These are phyloP conservation scores for Zaprionus camerounensis DNA, from an alignment of 1,140 invertebrate species.

Conservation along the genomic window DNA sequence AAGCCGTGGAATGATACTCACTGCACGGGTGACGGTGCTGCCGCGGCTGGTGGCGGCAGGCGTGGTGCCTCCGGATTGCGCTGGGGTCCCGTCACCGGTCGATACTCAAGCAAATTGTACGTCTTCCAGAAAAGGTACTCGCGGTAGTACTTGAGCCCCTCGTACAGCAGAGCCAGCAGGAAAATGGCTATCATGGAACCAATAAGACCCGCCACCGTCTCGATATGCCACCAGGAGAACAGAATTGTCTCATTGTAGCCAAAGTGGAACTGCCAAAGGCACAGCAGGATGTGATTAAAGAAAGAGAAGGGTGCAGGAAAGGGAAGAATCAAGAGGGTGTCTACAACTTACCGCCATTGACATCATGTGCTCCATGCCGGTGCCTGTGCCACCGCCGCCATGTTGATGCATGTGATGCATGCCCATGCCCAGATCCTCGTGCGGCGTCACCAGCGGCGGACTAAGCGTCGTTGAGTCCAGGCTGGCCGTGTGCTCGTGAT, in stretches of 20 bases:
- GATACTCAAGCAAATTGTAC: constrained; percentile 88
- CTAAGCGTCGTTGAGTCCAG: constrained; percentile 41
- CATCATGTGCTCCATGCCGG: constrained; percentile 83
- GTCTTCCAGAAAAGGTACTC: constrained; percentile 94
- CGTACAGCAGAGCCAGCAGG: constrained; percentile 93
- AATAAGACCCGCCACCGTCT: constrained; percentile 89
- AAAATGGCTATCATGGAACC: constrained; percentile 94
- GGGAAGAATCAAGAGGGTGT: neutral
- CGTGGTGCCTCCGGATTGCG: constrained; percentile 86
- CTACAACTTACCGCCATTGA: constrained; percentile 72
- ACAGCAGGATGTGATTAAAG: neutral
- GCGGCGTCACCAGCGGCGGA: constrained; percentile 33
- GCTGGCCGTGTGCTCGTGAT: constrained; percentile 42
- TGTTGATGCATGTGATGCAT: constrained; percentile 61
- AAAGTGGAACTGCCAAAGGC: constrained; percentile 91
- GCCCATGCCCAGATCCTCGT: constrained; percentile 27
- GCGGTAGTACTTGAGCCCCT: constrained; percentile 95
- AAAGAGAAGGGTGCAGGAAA: neutral
- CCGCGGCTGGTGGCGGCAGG: constrained; percentile 62
- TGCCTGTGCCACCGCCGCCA: constrained; percentile 62
- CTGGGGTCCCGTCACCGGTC: constrained; percentile 89
- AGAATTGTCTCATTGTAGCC: constrained; percentile 90
- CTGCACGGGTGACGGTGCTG: constrained; percentile 87
- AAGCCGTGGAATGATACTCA: constrained; percentile 85
- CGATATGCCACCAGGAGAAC: constrained; percentile 92